A percentile compares a stretch with the other conserved stretches of the same genome.
phyloP scores from a whole-genome alignment of 2,113 vertebrate species.

The Leiothrix lutea region DNA sequence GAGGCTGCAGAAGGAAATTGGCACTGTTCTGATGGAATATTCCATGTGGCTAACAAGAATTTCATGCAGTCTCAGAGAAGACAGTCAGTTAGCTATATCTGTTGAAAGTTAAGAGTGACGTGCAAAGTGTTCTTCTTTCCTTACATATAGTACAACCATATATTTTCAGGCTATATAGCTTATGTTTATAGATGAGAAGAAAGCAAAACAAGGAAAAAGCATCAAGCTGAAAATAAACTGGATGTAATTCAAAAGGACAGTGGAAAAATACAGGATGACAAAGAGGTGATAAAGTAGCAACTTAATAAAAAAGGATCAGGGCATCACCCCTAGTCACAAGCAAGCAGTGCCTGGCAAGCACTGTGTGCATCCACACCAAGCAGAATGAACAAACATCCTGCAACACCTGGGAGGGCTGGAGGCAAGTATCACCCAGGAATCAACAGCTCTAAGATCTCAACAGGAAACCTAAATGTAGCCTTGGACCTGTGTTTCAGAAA shows the following conservation, averaged over 20 bases:
- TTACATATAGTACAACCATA: neutral
- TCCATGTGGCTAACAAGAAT: neutral
- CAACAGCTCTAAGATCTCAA: neutral
- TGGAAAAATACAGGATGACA: constrained; percentile 18
- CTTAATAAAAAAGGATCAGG: neutral
- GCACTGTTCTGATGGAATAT: constrained; percentile 10
- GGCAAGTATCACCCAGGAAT: neutral
- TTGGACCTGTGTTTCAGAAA: neutral
- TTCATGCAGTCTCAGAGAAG: neutral
- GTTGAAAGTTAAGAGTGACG: constrained; percentile 9
- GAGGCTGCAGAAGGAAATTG: neutral
- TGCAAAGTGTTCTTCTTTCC: neutral
- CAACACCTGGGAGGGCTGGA: neutral
- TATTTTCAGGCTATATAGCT: constrained; percentile 10
- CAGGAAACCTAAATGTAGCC: neutral
- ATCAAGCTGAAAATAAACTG: neutral
- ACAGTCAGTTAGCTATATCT: neutral
- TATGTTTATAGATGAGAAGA: constrained; percentile 5
- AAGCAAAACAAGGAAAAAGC: neutral
- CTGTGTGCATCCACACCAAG: neutral
- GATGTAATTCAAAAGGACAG: neutral
- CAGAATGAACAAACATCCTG: neutral
- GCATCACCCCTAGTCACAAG: neutral
- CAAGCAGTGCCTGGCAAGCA: accelerated
- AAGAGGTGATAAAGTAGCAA: neutral